Evolutionary conservation across 2,888 invertebrate genomes (phyloP), one percentile per base, ranked within the genome.

Genomic region (Cheilosia pagana): DNA sequence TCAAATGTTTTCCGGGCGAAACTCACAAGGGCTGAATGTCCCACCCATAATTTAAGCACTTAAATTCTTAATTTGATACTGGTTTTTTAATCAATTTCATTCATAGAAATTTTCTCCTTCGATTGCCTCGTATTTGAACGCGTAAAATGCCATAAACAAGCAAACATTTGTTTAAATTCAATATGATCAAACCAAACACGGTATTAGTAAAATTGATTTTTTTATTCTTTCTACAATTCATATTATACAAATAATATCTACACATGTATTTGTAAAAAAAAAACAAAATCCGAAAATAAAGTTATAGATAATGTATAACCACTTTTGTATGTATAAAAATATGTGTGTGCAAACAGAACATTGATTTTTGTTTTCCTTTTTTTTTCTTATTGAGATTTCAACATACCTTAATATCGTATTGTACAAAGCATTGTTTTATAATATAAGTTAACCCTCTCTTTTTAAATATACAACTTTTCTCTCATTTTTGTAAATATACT

Each of bases 241-340:
- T 31, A 63, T 31, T 67, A 52, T 60, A 67, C 65, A 72, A 67
- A 60, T 72, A 45, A 39, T 59, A 14, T 60, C n/a, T 52, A 68
- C 28, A 53, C 19, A 23, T 43, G 25, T 55, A 41, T 39, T 53
- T 72, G 63, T 57, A 77, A 50, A 81, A 63, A 70, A 63, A 74
- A 52, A 57, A n/a, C n/a, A 48, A 60, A 77, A n/a, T 1, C 28
- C 7, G 45, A 68, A 57, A 57, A 28, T 12, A 39, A 59, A 21
- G 25, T 39, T 25, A 72, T 45, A 62, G 10, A 12, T 65, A 70
- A n/a, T 65, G n/a, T n/a, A 70, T 70, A 59, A 76, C 71, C 43
- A 63, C 63, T 63, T 77, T 65, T 60, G 74, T 83, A 83, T 83
- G 83, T 83, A 83, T 83, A 83, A 83, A 83, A 83, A 83, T 83